phyloP scores from a whole-genome alignment of 2,113 vertebrate species.

The Hucho hucho region DNA sequence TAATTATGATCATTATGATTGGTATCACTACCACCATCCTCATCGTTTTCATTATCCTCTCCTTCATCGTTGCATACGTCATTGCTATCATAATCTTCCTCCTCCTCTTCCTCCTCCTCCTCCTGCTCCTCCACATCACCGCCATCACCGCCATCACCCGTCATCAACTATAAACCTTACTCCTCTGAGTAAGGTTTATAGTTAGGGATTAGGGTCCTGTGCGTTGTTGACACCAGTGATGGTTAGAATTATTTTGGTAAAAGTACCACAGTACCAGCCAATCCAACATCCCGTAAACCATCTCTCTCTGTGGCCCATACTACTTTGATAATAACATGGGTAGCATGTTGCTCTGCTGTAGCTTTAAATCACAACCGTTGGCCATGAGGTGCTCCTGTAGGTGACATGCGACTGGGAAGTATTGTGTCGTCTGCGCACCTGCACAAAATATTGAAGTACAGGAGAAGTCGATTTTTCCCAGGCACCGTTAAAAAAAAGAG shows the following conservation, averaged over 20 bases:
- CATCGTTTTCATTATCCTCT: not conserved
- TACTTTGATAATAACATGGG: not conserved
- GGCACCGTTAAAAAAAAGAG: constrained; percentile 61
- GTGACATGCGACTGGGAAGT: constrained; percentile 63
- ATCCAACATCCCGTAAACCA: no score
- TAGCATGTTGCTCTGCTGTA: constrained; percentile 47
- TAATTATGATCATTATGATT: not conserved
- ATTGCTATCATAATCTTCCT: no score
- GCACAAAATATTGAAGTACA: constrained; percentile 46
- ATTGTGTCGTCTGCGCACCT: constrained; percentile 62
- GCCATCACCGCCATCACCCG: not conserved
- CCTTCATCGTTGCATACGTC: not conserved
- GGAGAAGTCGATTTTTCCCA: constrained; percentile 61
- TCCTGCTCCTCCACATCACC: no score
- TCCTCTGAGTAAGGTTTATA: no score
- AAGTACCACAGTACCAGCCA: no score
- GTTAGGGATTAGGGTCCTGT: no score
- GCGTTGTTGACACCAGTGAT: no score
- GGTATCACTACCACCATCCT: no score
- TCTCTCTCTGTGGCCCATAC: no score
- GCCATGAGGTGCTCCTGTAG: constrained; percentile 52
- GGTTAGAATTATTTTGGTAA: no score
- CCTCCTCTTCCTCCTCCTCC: no score
- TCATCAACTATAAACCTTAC: no score
- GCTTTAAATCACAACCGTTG: constrained; percentile 63